A percentile compares a stretch with the other conserved stretches of the same genome.
phyloP scores from a whole-genome alignment of 2,113 vertebrate species.

The Ptilonorhynchus violaceus region DNA sequence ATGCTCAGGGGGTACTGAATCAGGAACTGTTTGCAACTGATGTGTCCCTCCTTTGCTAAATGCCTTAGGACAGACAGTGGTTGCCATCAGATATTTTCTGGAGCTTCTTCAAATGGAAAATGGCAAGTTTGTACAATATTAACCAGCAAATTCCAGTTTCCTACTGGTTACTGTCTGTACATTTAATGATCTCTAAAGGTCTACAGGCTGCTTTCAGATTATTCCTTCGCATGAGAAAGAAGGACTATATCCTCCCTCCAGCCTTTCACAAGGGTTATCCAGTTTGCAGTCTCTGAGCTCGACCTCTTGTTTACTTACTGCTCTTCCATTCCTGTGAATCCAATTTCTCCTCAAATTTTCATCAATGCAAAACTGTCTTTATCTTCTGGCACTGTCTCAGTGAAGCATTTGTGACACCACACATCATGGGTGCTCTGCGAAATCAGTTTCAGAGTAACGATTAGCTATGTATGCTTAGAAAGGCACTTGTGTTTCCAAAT shows the following conservation, averaged over 20 bases:
- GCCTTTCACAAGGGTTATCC: background rate
- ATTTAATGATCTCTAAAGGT: background rate
- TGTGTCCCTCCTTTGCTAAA: background rate
- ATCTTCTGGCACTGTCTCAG: background rate
- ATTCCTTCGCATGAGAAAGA: background rate
- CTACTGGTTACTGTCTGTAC: background rate
- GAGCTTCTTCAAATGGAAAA: background rate
- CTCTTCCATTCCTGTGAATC: background rate
- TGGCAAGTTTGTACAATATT: background rate
- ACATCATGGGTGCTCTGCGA: background rate
- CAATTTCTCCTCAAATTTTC: background rate
- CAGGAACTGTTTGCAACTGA: background rate
- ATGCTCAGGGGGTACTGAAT: background rate
- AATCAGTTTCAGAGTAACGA: conserved; percentile 1
- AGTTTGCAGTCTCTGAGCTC: background rate
- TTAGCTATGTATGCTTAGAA: background rate
- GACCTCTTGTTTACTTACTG: background rate
- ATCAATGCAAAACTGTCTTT: background rate
- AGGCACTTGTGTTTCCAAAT: background rate
- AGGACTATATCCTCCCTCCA: background rate
- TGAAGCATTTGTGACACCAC: background rate
- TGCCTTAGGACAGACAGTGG: background rate
- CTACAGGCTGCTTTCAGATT: background rate
- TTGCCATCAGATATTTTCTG: background rate
- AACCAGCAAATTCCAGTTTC: background rate